phyloP scores from a whole-genome alignment of 2,888 invertebrate genomes.

The Stenodema calcarata region DNA sequence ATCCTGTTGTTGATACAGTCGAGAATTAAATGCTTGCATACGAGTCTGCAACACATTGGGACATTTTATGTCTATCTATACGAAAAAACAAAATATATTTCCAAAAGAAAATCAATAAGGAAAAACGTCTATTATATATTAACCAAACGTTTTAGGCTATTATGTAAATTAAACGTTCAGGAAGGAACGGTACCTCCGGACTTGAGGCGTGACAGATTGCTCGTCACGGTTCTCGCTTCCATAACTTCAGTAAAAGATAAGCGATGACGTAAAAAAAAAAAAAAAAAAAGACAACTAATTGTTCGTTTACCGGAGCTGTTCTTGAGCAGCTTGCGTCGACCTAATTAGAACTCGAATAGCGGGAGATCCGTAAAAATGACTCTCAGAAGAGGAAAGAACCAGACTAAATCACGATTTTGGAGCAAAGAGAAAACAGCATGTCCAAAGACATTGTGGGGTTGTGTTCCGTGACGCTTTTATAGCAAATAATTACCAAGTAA shows the following conservation, averaged over 20 bases:
- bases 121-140: too few species aligned
- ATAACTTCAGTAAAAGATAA: not conserved
- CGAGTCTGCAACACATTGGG: too few species aligned
- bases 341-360: not conserved
- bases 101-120: too few species aligned
- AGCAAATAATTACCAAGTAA: not conserved
- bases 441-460: not conserved
- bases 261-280: not conserved
- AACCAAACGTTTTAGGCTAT: not conserved
- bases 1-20: too few species aligned
- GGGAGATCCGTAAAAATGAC: not conserved
- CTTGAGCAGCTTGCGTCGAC: not conserved
- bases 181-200: not conserved
- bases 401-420: not conserved
- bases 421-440: not conserved
- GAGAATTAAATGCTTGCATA: too few species aligned
- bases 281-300: too few species aligned
- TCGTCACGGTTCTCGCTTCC: not conserved
- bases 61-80: too few species aligned
- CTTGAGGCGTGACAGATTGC: not conserved
- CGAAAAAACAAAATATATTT: too few species aligned
- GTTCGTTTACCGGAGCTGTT: not conserved
- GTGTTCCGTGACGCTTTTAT: not conserved
- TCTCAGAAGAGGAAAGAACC: not conserved
- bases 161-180: not conserved